Evolutionary conservation across 1,140 invertebrate genomes (phyloP), one percentile per base, ranked within the genome.

Genomic region (Cydia fagiglandana): DNA sequence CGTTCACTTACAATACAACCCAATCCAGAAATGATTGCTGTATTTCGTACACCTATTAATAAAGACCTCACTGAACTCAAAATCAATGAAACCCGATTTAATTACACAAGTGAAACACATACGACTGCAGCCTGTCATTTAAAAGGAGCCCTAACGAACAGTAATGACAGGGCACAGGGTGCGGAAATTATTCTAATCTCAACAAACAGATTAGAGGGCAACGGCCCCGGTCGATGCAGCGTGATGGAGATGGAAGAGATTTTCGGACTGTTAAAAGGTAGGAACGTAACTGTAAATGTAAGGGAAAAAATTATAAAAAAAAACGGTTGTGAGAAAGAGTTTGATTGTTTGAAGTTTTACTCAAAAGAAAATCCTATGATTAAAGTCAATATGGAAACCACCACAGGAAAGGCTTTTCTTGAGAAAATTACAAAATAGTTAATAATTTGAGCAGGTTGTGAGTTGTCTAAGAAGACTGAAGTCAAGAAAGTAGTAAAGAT

Each of bases 71-170:
- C 47, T 0, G 10, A 56, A 56, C n/a, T 47, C 45, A 15, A 30
- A 47, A 47, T 47, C 12, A 47, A 47, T n/a, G 56, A 24, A 61
- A 12, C 56, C 56, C 24, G 56, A 10, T 61, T 24, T 61, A 61
- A 61, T 61, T 61, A 61, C 50, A n/a, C 4, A 53, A 6, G n/a
- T 61, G 53, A 56, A 56, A 61, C 56, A 12, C 17, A 24, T 61
- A n/a, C 12, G 20, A 24, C 6, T 56, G 53, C n/a, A 56, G 47
- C 53, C 15, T 20, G 15, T 20, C 53, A 56, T 17, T 56, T 50
- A 61, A 79, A 83, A 81, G 77, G 75, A 78, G 76, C 77, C 64
- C 81, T 87, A 85, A 87, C 83, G 82, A 87, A 75, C 76, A 79
- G 74, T 86, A 86, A 86, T 86, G 64, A 81, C 74, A 80, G 80